phyloP scores from a whole-genome alignment of 2,797 vertebrate species.

The Zalophus californianus region DNA sequence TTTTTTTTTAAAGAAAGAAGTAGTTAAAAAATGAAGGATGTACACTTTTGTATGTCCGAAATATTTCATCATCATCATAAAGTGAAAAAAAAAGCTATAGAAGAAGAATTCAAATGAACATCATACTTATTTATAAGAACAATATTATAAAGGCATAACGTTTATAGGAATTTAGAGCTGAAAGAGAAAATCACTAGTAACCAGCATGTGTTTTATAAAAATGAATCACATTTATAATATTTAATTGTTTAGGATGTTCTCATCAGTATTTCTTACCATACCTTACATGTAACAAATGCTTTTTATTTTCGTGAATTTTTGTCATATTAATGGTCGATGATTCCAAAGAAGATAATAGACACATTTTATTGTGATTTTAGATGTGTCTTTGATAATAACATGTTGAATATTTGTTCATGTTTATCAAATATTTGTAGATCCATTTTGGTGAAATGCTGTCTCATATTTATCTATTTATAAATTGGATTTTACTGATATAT shows the following conservation, averaged over 20 bases:
- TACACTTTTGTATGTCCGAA: conserved; percentile 44
- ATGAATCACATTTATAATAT: background rate
- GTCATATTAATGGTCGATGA: background rate
- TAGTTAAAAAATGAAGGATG: background rate
- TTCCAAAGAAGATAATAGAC: background rate
- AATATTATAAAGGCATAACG: background rate
- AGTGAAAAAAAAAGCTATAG: background rate
- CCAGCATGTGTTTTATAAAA: background rate
- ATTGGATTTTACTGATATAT: background rate
- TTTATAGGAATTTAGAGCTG: background rate
- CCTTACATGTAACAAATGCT: background rate
- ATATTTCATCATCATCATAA: background rate
- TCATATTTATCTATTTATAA: background rate
- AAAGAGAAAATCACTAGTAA: background rate
- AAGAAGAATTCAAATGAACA: background rate
- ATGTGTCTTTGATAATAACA: background rate
- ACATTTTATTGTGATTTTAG: conserved; percentile 9
- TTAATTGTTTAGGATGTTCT: background rate
- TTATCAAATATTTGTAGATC: background rate
- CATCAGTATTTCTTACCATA: background rate
- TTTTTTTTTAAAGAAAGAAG: background rate
- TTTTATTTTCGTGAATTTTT: background rate
- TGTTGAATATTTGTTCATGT: background rate
- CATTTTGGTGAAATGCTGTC: background rate
- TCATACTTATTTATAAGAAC: background rate